Evolutionary conservation across 2,113 vertebrate species (phyloP).

Genomic region (Numenius arquata): DNA sequence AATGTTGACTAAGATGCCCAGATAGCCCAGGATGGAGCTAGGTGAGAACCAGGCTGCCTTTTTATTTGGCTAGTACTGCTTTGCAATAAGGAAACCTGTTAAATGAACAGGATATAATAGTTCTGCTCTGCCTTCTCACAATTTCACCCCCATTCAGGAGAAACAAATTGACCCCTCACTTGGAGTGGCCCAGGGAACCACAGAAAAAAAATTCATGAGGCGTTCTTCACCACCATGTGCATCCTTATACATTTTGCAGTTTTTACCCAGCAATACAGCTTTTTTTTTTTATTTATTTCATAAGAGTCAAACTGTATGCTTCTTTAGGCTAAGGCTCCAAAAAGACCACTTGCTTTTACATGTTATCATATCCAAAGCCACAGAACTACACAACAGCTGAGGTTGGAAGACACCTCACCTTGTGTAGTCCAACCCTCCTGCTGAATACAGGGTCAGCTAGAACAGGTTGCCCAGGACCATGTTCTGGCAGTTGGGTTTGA

Average conservation of each 20-base stretch:
- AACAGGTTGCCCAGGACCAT: neutral
- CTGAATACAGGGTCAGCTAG: neutral
- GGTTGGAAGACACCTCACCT: neutral
- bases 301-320: neutral
- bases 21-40: neutral
- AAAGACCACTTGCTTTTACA: neutral
- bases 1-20: neutral
- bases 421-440: fast-evolving
- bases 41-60: neutral
- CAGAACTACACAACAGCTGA: neutral
- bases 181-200: neutral
- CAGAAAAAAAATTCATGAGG: neutral
- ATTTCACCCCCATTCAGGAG: neutral
- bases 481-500: neutral
- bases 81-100: neutral
- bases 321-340: neutral
- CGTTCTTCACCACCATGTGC: neutral
- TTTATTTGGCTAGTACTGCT: neutral
- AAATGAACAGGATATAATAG: neutral
- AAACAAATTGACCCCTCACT: neutral
- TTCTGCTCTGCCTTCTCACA: neutral
- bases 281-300: neutral
- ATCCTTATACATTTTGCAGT: neutral
- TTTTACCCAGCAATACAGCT: neutral
- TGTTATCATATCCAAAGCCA: neutral